phyloP scores from a whole-genome alignment of 2,888 invertebrate species.

The Nipponacmea schrenckii region DNA sequence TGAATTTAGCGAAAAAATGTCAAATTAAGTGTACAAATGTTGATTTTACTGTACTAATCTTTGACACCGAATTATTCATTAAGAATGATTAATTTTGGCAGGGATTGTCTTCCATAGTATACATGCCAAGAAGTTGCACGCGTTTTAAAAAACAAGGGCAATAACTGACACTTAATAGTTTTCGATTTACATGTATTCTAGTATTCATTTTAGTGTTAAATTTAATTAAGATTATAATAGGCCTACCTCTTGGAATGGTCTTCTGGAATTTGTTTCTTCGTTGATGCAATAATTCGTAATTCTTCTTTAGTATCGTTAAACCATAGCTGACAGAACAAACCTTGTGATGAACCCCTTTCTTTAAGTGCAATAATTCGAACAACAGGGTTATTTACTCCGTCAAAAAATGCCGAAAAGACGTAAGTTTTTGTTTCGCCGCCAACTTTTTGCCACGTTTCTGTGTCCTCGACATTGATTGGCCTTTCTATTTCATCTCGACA shows the following conservation, averaged over 20 bases:
- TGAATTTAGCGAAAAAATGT: too few relatives aligned
- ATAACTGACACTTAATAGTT: too few relatives aligned
- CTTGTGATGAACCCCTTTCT: not conserved
- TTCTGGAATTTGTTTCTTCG: slow-evolving; percentile 22
- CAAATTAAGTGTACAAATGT: too few relatives aligned
- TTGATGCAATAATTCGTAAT: not conserved
- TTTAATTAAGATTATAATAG: too few relatives aligned
- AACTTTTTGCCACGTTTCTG: slow-evolving; percentile 20
- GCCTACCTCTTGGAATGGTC: slow-evolving; percentile 29
- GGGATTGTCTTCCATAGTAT: too few relatives aligned
- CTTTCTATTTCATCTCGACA: slow-evolving; percentile 14
- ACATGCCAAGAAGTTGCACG: too few relatives aligned
- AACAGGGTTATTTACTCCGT: slow-evolving; percentile 15
- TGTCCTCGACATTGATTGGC: slow-evolving; percentile 17
- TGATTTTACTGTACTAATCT: too few relatives aligned
- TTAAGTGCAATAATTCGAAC: slow-evolving; percentile 20
- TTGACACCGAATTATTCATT: too few relatives aligned
- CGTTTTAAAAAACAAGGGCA: too few relatives aligned
- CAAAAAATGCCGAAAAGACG: slow-evolving; percentile 30
- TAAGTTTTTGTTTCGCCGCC: not conserved
- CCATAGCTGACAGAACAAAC: slow-evolving; percentile 22
- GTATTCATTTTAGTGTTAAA: too few relatives aligned
- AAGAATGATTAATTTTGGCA: too few relatives aligned
- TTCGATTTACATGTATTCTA: too few relatives aligned
- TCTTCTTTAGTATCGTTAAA: not conserved